Evolutionary conservation across 92 coral and sea anemone species (phyloP).

Genomic region (Chrysogorgia sp.): DNA sequence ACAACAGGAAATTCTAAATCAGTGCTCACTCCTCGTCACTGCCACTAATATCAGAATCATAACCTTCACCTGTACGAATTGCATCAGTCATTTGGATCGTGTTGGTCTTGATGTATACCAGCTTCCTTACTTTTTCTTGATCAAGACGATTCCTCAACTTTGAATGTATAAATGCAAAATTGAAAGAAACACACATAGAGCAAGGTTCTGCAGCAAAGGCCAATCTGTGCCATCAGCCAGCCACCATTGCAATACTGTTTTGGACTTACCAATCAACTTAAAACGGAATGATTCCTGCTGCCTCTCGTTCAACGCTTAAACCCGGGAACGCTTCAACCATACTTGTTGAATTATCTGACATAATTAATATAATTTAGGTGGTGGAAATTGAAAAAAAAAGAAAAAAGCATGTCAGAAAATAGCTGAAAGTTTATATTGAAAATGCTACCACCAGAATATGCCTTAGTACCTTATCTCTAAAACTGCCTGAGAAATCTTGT

Average conservation of each 20-base stretch:
- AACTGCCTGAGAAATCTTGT: no score
- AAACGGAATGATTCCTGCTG: conserved; percentile 18
- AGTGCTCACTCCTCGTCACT: conserved; percentile 18
- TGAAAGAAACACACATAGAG: conserved; percentile 20
- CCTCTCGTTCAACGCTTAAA: conserved; percentile 23
- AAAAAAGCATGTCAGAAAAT: no score
- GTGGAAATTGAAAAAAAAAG: no score
- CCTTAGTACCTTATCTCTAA: no score
- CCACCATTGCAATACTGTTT: conserved; percentile 21
- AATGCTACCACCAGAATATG: no score
- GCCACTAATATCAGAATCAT: no score
- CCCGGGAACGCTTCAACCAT: no score
- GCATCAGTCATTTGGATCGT: conserved; percentile 14
- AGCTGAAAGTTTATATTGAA: no score
- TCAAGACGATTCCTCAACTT: conserved; percentile 26
- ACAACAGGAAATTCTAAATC: conserved; percentile 18
- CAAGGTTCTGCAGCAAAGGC: conserved; percentile 31
- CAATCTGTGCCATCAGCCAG: conserved; percentile 23
- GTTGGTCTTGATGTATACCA: conserved; percentile 32
- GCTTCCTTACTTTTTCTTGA: conserved; percentile 24
- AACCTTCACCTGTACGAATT: conserved; percentile 8
- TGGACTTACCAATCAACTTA: no score
- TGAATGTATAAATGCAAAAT: conserved; percentile 16
- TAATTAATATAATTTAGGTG: no score
- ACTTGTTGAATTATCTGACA: no score